phyloP scores from a whole-genome alignment of 35 echinoderm and acorn worm species.

The Chiridota heheva region DNA sequence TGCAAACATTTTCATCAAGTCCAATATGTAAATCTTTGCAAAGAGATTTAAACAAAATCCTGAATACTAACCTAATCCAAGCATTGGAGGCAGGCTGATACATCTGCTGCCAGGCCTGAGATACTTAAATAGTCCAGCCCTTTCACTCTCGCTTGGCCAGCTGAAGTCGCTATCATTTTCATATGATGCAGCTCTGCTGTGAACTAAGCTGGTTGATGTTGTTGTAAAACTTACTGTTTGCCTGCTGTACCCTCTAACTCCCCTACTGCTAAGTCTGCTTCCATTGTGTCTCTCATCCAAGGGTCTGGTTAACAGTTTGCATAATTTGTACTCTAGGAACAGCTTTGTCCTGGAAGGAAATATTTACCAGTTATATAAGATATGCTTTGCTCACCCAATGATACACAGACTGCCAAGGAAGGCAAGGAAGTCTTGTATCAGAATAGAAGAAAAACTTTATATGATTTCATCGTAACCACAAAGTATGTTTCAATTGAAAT shows the following conservation, averaged over 20 bases:
- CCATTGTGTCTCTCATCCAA: constrained; percentile 68
- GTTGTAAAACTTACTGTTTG: constrained; percentile 80
- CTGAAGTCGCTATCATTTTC: constrained; percentile 64
- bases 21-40: background rate
- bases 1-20: too few relatives aligned
- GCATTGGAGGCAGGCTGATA: constrained; percentile 83
- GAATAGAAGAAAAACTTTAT: constrained; percentile 1
- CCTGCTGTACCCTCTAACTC: constrained; percentile 78
- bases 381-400: too few relatives aligned
- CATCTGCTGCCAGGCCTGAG: constrained; percentile 83
- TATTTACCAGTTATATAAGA: background rate
- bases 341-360: constrained; percentile 71
- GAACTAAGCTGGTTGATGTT: constrained; percentile 71
- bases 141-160: constrained; percentile 73
- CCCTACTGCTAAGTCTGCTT: constrained; percentile 66
- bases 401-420: background rate
- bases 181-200: constrained; percentile 71
- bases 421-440: too few relatives aligned
- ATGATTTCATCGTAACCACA: background rate
- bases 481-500: too few relatives aligned
- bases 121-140: constrained; percentile 72
- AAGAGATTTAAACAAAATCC: background rate
- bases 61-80: constrained; percentile 73
- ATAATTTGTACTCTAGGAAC: constrained; percentile 91
- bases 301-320: constrained; percentile 74